Base-by-base conservation (phyloP, 2,888 invertebrate species). In the Nemurella pictetii region DNA sequence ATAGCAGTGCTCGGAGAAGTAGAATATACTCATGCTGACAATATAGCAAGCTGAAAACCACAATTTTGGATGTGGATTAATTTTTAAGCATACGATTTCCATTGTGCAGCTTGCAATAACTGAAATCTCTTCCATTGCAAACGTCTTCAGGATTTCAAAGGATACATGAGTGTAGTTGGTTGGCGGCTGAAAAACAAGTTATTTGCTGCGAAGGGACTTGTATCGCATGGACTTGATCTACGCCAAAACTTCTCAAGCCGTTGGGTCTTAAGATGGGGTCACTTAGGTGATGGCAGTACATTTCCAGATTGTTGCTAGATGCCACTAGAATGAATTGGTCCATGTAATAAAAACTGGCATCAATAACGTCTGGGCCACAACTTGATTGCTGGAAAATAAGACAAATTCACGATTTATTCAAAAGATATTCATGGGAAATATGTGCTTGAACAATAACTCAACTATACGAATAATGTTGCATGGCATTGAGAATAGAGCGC, bases 101-200 rank as follows among this genome's bases (percentile, higher is more conserved):
- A n/a, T n/a, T n/a, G n/a, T n/a, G n/a, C n/a, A n/a, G n/a, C n/a
- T n/a, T n/a, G n/a, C n/a, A n/a, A n/a, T n/a, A n/a, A n/a, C n/a
- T n/a, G n/a, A n/a, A n/a, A n/a, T n/a, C n/a, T n/a, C n/a, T n/a
- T n/a, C n/a, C n/a, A n/a, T n/a, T n/a, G n/a, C n/a, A n/a, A n/a
- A n/a, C n/a, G 27, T 30, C 27, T 35, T 75, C 12, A 15, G 3
- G 29, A 29, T 72, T 29, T n/a, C 2, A 72, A 87, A 87, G 87
- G 87, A 87, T 86, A 87, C 87, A 85, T 2, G 87, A 86, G 84
- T 87, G 85, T 28, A 86, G 85, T 26, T 85, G 84, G 80, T 87
- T 87, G 77, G 85, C 85, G 15, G 86, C 86, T 81, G 81, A 84
- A 35, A 86, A 87, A 36, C 86, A 86, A 1, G 86, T 86, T 0